Base-by-base conservation (phyloP, 2,797 vertebrate genomes). In the Geotrypetes seraphini region DNA sequence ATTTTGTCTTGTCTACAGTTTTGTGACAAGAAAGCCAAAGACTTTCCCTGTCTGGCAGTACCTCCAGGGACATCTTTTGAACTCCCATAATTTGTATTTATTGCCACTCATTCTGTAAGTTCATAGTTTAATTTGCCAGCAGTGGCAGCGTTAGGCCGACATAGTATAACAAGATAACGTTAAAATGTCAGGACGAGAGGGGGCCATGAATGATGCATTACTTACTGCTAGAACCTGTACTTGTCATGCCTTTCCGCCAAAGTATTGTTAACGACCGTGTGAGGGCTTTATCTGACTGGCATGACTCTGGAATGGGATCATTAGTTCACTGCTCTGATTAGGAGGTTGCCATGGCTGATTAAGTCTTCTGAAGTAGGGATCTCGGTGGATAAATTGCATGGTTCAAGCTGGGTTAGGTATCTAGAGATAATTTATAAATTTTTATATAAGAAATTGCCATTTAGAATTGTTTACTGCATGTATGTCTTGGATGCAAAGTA, bases 231-330 rank as follows among this genome's bases (percentile, higher is more conserved):
- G 77, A 77, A 79, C 77, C 69, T 76, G 76, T 65, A 63, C 73
- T 79, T 81, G 78, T 79, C 79, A 79, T 74, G 58, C 67, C 72
- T 66, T 77, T 75, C 73, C 61, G 73, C 70, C 71, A 69, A 80
- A 80, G 74, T 78, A 75, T 86, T 82, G 78, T 79, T 85, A 84
- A 81, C 79, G 80, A 83, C 77, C 73, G 74, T 77, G 72, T 69
- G 74, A 80, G 72, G 77, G 73, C 73, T 69, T 71, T 63, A 60
- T 78, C 66, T 73, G 75, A 54, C 70, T 78, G 78, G 74, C 80
- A 71, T 79, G 76, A 76, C 73, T 78, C 69, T 53, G 75, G 78
- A 79, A 69, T 57, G 72, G 64, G 80, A 77, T 80, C 75, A 78
- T 81, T 76, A 81, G 75, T 76, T 75, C 76, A 67, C 59, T 71